Conservation (phyloP, 2,888 invertebrate genomes). For the Pachydiplax longipennis region DNA sequence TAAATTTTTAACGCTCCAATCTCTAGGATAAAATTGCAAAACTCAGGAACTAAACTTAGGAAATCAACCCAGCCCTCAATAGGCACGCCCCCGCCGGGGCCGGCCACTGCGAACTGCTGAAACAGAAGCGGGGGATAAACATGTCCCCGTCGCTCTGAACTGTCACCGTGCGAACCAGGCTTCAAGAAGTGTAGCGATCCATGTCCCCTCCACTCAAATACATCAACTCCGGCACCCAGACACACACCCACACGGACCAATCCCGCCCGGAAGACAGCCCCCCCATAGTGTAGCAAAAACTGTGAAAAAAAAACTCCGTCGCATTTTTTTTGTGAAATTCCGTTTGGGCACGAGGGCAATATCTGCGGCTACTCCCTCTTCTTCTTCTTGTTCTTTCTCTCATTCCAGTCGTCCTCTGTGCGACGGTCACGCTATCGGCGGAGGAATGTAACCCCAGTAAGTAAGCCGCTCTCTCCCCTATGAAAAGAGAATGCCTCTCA, state of each 20-base stretch:
- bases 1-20: too few species aligned
- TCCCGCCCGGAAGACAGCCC: too few species aligned
- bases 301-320: not conserved
- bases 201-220: not conserved
- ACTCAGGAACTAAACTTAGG: too few species aligned
- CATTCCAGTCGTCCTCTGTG: conserved; percentile 50
- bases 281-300: too few species aligned
- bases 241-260: not conserved
- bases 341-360: not conserved
- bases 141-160: too few species aligned
- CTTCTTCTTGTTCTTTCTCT: conserved; percentile 45
- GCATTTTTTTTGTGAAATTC: not conserved
- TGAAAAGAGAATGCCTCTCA: not conserved
- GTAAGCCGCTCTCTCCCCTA: conserved; percentile 3
- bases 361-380: not conserved
- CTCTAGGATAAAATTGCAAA: too few species aligned
- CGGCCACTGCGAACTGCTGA: too few species aligned
- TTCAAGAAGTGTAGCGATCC: not conserved
- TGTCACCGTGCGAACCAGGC: too few species aligned
- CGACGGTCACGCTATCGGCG: conserved; percentile 47
- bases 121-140: too few species aligned
- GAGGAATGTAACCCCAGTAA: conserved; percentile 50
- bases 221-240: not conserved
- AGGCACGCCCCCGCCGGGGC: too few species aligned
- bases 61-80: too few species aligned